Percentiles rank a stretch among this genome's conserved stretches.
phyloP scores from a whole-genome alignment of 2,113 vertebrate genomes.

The Dasyprocta punctata region DNA sequence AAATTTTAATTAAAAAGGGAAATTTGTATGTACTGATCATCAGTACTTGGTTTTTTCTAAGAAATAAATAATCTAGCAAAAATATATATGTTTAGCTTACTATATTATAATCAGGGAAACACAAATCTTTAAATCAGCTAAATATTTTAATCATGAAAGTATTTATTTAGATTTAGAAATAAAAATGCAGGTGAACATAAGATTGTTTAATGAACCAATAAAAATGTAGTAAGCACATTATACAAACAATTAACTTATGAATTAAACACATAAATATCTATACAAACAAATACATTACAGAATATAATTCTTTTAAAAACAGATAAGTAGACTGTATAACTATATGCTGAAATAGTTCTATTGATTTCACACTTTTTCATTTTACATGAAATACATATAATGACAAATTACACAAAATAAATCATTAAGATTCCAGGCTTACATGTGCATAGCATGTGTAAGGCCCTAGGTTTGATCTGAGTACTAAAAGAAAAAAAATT shows the following conservation, averaged over 20 bases:
- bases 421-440: background rate
- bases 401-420: background rate
- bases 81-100: background rate
- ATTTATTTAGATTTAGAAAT: conserved; percentile 1
- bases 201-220: background rate
- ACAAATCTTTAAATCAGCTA: background rate
- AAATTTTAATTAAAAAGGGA: background rate
- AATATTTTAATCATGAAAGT: background rate
- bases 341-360: background rate
- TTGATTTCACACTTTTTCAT: background rate
- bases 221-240: background rate
- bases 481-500: background rate
- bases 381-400: background rate
- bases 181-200: background rate
- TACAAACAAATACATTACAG: background rate
- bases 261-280: background rate
- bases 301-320: background rate
- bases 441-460: no score
- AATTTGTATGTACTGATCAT: background rate
- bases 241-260: background rate
- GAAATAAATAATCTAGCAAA: background rate
- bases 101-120: background rate
- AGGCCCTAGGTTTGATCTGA: no score
- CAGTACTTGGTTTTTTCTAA: background rate
- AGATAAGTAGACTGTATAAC: background rate